phyloP scores from a whole-genome alignment of 2,113 vertebrate genomes.

The Ailuropoda melanoleuca region DNA sequence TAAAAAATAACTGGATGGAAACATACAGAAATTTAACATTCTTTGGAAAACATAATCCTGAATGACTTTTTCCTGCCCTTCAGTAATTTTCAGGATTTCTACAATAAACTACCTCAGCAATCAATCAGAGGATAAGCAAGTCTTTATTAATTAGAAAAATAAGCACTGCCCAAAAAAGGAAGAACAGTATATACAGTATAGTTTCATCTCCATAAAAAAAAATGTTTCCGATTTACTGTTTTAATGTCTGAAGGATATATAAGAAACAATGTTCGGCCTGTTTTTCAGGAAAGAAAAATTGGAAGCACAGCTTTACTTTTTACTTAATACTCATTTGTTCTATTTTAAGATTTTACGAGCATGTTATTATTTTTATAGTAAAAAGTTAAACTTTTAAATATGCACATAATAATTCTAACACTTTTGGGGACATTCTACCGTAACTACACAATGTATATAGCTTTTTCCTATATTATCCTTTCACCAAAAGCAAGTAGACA shows the following conservation, averaged over 20 bases:
- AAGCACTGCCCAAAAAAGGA: neutral
- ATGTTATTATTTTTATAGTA: neutral
- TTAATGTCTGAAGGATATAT: conserved; percentile 17
- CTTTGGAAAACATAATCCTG: conserved; percentile 10
- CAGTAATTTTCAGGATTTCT: neutral
- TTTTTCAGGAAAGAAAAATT: neutral
- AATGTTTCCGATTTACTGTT: neutral
- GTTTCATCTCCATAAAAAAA: conserved; percentile 31
- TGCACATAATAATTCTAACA: conserved; percentile 17
- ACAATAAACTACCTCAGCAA: conserved; percentile 20
- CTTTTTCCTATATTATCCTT: neutral
- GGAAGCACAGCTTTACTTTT: conserved; percentile 16
- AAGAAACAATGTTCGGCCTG: neutral
- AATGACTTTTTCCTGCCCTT: conserved; percentile 4
- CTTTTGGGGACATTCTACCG: neutral
- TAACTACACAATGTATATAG: neutral
- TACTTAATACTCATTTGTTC: neutral
- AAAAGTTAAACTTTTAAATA: conserved; percentile 22
- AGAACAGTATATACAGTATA: neutral
- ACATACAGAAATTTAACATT: conserved; percentile 28
- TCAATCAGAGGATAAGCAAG: neutral
- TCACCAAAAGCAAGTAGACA: neutral
- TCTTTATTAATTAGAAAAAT: neutral
- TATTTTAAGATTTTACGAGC: conserved; percentile 9
- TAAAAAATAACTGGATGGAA: conserved; percentile 7